A percentile compares a stretch with the other conserved stretches of the same genome.
Conservation (phyloP, 2,113 vertebrate species). For the Takifugu bimaculatus region DNA sequence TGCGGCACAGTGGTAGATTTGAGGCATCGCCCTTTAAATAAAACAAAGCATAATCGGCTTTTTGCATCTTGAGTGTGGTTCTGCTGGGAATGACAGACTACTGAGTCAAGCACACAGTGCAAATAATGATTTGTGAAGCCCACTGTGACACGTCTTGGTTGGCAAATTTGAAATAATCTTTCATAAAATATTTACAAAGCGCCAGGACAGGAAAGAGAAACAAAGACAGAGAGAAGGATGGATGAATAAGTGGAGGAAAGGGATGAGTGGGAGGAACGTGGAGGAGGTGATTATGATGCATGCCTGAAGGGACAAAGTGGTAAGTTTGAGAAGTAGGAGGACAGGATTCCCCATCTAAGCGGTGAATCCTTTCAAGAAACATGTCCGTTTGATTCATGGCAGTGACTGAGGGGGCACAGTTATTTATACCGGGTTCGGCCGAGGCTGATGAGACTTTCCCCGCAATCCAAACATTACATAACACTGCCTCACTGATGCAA, state of each 20-base stretch:
- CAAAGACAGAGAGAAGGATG: slow-evolving; percentile 4
- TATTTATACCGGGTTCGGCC: slow-evolving; percentile 42
- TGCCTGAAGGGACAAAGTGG: slow-evolving; percentile 52
- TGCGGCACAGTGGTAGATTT: no score
- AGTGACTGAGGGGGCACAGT: slow-evolving; percentile 31
- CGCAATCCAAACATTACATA: slow-evolving; percentile 61
- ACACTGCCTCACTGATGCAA: slow-evolving; percentile 55
- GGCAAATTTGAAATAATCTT: slow-evolving; percentile 25
- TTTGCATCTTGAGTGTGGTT: no score
- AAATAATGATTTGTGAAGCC: slow-evolving; percentile 43
- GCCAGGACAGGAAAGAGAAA: slow-evolving; percentile 14
- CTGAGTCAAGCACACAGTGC: slow-evolving; percentile 20
- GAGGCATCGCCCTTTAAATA: no score
- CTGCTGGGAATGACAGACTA: neutral
- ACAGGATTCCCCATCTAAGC: slow-evolving; percentile 51
- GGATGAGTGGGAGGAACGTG: slow-evolving; percentile 39
- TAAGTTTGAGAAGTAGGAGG: slow-evolving; percentile 60
- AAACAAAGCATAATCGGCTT: no score
- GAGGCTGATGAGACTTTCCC: slow-evolving; percentile 35
- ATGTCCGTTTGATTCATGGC: slow-evolving; percentile 45
- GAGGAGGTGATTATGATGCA: slow-evolving; percentile 58
- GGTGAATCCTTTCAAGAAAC: slow-evolving; percentile 50
- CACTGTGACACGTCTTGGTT: slow-evolving; percentile 22
- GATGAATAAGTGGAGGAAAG: slow-evolving; percentile 32
- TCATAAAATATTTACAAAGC: slow-evolving; percentile 51